phyloP scores from a whole-genome alignment of 1,140 invertebrate species.

The Apocrypta bakeri region DNA sequence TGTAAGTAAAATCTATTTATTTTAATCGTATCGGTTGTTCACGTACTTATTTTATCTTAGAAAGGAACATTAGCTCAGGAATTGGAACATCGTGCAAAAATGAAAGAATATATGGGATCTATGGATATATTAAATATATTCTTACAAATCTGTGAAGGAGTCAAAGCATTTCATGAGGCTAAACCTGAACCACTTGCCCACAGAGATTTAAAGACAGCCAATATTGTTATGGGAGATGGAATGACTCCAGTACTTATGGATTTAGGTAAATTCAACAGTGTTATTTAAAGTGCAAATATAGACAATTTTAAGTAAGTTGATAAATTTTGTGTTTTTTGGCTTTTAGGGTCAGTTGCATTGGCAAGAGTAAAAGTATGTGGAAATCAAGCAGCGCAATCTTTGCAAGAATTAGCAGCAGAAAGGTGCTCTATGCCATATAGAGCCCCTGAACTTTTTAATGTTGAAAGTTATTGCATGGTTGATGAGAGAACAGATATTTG shows the following conservation, averaged over 20 bases:
- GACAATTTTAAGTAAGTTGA: constrained; percentile 1
- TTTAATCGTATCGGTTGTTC: background rate
- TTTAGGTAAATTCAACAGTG: constrained; percentile 77
- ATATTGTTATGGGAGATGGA: constrained; percentile 85
- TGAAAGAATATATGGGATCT: constrained; percentile 79
- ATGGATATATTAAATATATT: constrained; percentile 83
- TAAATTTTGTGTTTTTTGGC: background rate
- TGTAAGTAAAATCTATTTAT: constrained; percentile 70
- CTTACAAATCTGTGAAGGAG: constrained; percentile 83
- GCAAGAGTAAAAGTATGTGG: constrained; percentile 85
- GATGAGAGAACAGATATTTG: constrained; percentile 92
- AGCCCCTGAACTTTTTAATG: constrained; percentile 91
- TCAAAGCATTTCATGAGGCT: constrained; percentile 84
- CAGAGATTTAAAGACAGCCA: constrained; percentile 89
- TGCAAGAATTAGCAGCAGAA: constrained; percentile 89
- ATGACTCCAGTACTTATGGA: constrained; percentile 88
- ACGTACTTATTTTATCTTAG: constrained; percentile 64
- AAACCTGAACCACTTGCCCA: constrained; percentile 86
- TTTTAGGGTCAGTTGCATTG: constrained; percentile 82
- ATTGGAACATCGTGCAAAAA: constrained; percentile 78
- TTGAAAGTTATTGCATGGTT: constrained; percentile 86
- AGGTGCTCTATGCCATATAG: constrained; percentile 91
- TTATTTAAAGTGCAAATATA: background rate
- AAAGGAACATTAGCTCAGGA: constrained; percentile 85
- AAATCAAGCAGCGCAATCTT: constrained; percentile 80